A percentile compares a stretch with the other conserved stretches of the same genome.
phyloP scores from a whole-genome alignment of 2,113 vertebrate genomes.

The Spea bombifrons region DNA sequence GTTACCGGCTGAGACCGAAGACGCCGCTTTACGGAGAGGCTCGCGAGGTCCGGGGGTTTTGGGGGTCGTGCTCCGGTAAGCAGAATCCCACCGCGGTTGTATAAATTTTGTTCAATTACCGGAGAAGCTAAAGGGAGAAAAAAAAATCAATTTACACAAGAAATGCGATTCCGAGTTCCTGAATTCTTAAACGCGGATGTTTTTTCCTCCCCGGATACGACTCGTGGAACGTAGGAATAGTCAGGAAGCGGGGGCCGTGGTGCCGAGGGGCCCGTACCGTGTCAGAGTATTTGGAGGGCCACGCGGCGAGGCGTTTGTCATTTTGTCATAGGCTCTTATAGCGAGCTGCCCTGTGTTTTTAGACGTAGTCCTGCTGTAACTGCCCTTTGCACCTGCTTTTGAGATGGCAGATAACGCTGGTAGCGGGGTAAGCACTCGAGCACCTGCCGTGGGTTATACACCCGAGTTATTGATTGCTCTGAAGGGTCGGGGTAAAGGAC shows the following conservation, averaged over 20 bases:
- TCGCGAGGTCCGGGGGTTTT: conserved; percentile 52
- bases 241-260: too few species aligned
- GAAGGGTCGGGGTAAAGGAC: conserved; percentile 74
- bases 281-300: background rate
- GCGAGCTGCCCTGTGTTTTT: too few species aligned
- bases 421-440: conserved; percentile 58
- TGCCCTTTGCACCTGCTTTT: conserved; percentile 22
- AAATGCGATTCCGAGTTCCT: conserved; percentile 62
- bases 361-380: too few species aligned
- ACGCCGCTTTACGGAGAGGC: too few species aligned
- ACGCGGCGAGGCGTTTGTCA: too few species aligned
- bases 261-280: too few species aligned
- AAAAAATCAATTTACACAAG: conserved; percentile 67
- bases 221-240: too few species aligned
- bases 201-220: too few species aligned
- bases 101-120: conserved; percentile 69
- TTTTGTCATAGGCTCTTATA: too few species aligned
- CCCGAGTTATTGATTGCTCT: too few species aligned
- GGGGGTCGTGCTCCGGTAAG: conserved; percentile 59
- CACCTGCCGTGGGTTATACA: conserved; percentile 70
- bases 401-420: background rate
- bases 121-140: conserved; percentile 51
- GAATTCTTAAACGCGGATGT: too few species aligned
- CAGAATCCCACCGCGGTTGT: conserved; percentile 67
- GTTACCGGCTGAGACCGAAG: too few species aligned